Evolutionary conservation across 2,797 vertebrate species (phyloP), one percentile per base, ranked within the genome.

Genomic region (Sebastes vulpes): DNA sequence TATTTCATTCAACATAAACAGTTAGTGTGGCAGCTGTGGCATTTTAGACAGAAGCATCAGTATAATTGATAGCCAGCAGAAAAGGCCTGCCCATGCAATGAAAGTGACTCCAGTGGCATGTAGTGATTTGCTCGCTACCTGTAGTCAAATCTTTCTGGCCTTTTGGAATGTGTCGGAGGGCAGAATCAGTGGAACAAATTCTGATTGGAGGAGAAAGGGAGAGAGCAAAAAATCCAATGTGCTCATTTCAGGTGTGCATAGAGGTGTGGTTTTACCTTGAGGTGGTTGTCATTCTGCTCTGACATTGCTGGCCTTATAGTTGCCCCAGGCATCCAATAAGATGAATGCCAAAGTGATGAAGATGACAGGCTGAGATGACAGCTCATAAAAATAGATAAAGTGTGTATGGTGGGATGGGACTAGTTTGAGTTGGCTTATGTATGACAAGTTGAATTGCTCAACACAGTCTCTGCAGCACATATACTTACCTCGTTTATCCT

Each of bases 271-370:
- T 80, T 61, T 58, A 81, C n/a, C 82, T 76, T 3, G 25, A 48
- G 87, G 80, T 76, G 70, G 18, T 78, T 90, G 38, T 10, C 81
- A 79, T 88, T 79, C 48, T 48, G 78, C 28, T 53, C 8, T 87
- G 79, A 76, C 52, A 81, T 63, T 73, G 50, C 46, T 64, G 66
- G 16, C 12, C 29, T 18, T 7, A 3, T 20, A 7, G 1, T 25
- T 53, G 71, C 81, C 56, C 3, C 5, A 46, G 83, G 4, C 2
- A 1, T 20, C 6, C 2, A 1, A 11, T 52, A 25, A 48, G 3
- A 4, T 64, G 10, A 50, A 66, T n/a, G 31, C 25, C 18, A 59
- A 38, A 28, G 7, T 21, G 11, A 66, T 38, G 35, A 61, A 79
- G 18, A n/a, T 56, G 6, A 57, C 35, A 8, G 14, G 2, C n/a